Evolutionary conservation across 2,888 invertebrate genomes (phyloP).

Genomic region (Orchestes rusci): DNA sequence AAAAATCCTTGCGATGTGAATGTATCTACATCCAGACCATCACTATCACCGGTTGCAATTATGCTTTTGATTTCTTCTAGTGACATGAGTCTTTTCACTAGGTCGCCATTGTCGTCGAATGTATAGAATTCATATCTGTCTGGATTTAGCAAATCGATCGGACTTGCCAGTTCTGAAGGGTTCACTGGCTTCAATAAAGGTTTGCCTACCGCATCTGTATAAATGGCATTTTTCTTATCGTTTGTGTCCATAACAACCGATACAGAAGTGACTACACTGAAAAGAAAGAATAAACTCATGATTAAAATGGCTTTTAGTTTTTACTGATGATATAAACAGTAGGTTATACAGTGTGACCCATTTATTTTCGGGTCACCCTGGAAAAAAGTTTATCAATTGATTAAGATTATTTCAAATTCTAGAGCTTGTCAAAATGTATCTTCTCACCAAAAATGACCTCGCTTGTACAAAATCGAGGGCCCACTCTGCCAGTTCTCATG

Average conservation of each 20-base stretch:
- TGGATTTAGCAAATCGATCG: constrained; percentile 70
- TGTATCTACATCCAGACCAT: constrained; percentile 50
- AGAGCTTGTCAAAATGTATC: too few relatives aligned
- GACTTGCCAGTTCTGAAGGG: constrained; percentile 65
- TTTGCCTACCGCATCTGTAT: constrained; percentile 62
- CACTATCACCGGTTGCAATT: constrained; percentile 74
- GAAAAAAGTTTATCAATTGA: too few relatives aligned
- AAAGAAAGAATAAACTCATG: constrained; percentile 29
- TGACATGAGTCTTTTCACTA: constrained; percentile 78
- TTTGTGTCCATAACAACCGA: constrained; percentile 53
- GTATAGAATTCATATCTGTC: constrained; percentile 84
- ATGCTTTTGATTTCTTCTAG: constrained; percentile 77
- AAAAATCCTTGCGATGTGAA: constrained; percentile 36
- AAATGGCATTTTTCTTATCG: constrained; percentile 54
- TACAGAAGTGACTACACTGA: constrained; percentile 58
- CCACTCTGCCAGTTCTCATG: too few relatives aligned
- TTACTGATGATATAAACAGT: too few relatives aligned
- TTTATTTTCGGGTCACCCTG: too few relatives aligned
- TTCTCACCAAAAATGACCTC: too few relatives aligned
- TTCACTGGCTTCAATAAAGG: constrained; percentile 57
- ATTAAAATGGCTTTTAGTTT: too few relatives aligned
- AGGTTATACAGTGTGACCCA: too few relatives aligned
- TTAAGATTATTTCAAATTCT: too few relatives aligned
- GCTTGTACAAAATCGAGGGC: too few relatives aligned
- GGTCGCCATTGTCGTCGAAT: constrained; percentile 74